Evolutionary conservation across 23 tunicate species (phyloP), one percentile per base, ranked within the genome.

Genomic region (Diplosoma virens): DNA sequence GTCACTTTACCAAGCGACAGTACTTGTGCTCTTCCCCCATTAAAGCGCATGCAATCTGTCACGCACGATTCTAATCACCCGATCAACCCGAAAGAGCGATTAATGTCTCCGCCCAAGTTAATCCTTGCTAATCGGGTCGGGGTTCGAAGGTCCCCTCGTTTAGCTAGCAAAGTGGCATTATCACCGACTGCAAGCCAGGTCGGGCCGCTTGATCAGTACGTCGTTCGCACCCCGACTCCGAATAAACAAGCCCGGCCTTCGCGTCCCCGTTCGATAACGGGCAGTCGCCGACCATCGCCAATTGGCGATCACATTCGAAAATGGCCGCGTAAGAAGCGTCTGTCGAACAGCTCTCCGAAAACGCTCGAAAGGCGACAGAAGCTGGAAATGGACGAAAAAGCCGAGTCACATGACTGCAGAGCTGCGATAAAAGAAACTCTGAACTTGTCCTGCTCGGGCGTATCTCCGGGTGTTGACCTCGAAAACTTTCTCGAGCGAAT

Each of bases 271-370:
- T 14, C 58, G 34, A 11, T 37, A 14, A 1, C 61, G 53, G 16
- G 47, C 14, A 34, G 25, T 3, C 80, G 83, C 6, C 71, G 71
- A 59, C 73, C 91, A 2, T 77, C 91, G 0, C 91, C 91, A 1
- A 79, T 32, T 59, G 80, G 91, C 24, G 91, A 85, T 59, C 83
- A 85, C 73, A 85, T 85, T 0, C 82, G 72, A 32, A 47, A 50
- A 50, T 85, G 91, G 91, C 91, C 91, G 0, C 56, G 91, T 2
- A 78, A 71, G 32, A 85, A 85, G 37, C 79, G 91, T 24, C 33
- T 71, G 21, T 31, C 60, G 50, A 67, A 37, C 50, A 59, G 32
- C 3, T 59, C 66, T 5, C 77, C 90, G 18, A 14, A 14, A 7
- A 14, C 9, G 9, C 50, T 9, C 14, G 9, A 9, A 41, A 14